Evolutionary conservation across 1,140 invertebrate species (phyloP).

Genomic region (Eciton burchellii): DNA sequence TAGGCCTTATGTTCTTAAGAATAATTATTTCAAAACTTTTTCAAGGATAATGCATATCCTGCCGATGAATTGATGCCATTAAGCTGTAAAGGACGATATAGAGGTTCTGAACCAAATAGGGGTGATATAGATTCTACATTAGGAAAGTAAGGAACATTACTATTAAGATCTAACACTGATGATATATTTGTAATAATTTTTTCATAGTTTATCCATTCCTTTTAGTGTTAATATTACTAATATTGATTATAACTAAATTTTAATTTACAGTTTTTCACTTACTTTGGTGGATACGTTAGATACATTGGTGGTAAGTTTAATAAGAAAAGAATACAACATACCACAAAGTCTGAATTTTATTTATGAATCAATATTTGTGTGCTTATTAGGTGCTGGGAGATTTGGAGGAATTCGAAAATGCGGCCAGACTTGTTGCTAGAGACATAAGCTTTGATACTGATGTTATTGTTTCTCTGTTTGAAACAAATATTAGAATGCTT

Average conservation of each 20-base stretch:
- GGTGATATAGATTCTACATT: conserved; percentile 98
- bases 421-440: conserved; percentile 93
- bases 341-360: conserved; percentile 21
- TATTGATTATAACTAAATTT: conserved; percentile 19
- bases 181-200: background rate
- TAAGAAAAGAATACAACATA: conserved; percentile 24
- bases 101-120: conserved; percentile 93
- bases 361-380: conserved; percentile 48
- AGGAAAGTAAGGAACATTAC: conserved; percentile 93
- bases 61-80: conserved; percentile 99
- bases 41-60: conserved; percentile 96
- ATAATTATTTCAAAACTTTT: conserved; percentile 50
- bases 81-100: conserved; percentile 96
- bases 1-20: too few relatives aligned
- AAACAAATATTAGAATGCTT: conserved; percentile 98
- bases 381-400: conserved; percentile 92
- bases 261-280: conserved; percentile 95
- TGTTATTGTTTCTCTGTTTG: conserved; percentile 98
- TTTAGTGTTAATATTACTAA: background rate
- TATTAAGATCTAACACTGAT: background rate
- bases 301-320: conserved; percentile 92
- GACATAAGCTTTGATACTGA: conserved; percentile 97
- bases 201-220: conserved; percentile 23
- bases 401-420: conserved; percentile 97
- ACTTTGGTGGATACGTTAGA: conserved; percentile 98